Evolutionary conservation across 2,113 vertebrate species (phyloP).

Genomic region (Boleophthalmus pectinirostris): DNA sequence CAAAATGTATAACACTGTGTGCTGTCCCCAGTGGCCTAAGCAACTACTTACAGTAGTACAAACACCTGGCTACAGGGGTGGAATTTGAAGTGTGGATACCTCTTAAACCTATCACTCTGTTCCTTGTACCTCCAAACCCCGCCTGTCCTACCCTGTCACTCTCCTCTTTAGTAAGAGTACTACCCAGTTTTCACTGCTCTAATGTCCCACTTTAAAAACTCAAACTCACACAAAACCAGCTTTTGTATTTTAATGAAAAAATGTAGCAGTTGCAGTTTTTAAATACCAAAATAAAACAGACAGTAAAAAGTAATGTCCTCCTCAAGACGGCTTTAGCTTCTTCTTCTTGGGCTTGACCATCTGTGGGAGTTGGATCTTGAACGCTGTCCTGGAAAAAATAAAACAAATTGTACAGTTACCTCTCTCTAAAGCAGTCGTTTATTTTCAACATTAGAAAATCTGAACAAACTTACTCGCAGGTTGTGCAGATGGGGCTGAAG

Average conservation of each 20-base stretch:
- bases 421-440: not conserved
- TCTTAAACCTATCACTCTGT: too few species aligned
- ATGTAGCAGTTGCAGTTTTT: not conserved
- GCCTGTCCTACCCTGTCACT: too few species aligned
- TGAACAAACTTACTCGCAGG: constrained; percentile 91
- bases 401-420: not conserved
- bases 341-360: constrained; percentile 97
- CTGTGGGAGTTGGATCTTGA: constrained; percentile 94
- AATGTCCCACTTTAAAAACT: too few species aligned
- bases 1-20: too few species aligned
- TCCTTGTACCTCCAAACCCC: too few species aligned
- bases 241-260: constrained; percentile 3
- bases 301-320: not conserved
- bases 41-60: too few species aligned
- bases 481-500: constrained; percentile 98
- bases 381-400: constrained; percentile 85
- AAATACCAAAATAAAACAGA: not conserved
- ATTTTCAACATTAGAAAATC: not conserved
- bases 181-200: too few species aligned
- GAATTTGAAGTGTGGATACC: too few species aligned
- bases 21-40: too few species aligned
- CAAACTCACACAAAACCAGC: too few species aligned
- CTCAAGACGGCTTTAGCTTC: constrained; percentile 82
- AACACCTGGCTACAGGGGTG: too few species aligned
- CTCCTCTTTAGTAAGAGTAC: too few species aligned